Percentiles rank a stretch among this genome's conserved stretches.
These are phyloP conservation scores for Pocillopora grandis DNA, from an alignment of 92 coral and sea anemone genomes.

Conservation along the genomic window DNA sequence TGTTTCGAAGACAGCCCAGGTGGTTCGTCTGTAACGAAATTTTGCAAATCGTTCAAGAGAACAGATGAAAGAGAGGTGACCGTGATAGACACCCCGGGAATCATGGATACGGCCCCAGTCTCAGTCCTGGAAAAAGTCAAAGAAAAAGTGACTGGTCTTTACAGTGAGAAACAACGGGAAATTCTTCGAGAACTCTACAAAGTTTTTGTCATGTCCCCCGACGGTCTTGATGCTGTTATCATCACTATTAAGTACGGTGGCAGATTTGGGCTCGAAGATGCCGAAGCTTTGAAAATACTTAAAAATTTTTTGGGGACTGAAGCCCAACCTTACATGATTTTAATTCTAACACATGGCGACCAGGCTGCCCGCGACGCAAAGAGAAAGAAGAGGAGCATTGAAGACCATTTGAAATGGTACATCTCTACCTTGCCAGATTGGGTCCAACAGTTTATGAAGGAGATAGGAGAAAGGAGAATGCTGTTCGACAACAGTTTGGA, in stretches of 20 bases:
- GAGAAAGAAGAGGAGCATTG: background rate
- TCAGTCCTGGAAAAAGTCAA: background rate
- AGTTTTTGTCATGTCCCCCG: conserved; percentile 41
- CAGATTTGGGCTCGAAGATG: conserved; percentile 30
- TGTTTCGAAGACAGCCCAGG: conserved; percentile 3
- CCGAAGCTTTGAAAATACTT: conserved; percentile 25
- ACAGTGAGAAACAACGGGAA: background rate
- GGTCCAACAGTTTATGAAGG: conserved; percentile 13
- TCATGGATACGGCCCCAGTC: conserved; percentile 6
- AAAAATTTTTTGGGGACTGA: background rate
- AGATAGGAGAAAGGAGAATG: conserved; percentile 28
- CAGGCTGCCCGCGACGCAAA: conserved; percentile 22
- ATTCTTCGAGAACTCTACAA: conserved; percentile 28
- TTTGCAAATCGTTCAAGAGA: conserved; percentile 24
- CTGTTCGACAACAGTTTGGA: conserved; percentile 23
- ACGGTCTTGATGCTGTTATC: conserved; percentile 41
- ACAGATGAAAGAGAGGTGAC: conserved; percentile 25
- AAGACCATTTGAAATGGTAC: conserved; percentile 2
- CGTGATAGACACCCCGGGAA: conserved; percentile 53
- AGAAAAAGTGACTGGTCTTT: background rate
- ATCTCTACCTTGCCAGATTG: background rate
- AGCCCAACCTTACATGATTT: conserved; percentile 2
- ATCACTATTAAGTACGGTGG: conserved; percentile 26
- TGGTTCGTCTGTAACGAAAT: conserved; percentile 25
- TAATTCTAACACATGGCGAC: conserved; percentile 38